These are phyloP conservation scores for Neocrepidodera transversa DNA, from an alignment of 2,888 invertebrate species.

Conservation along the genomic window DNA sequence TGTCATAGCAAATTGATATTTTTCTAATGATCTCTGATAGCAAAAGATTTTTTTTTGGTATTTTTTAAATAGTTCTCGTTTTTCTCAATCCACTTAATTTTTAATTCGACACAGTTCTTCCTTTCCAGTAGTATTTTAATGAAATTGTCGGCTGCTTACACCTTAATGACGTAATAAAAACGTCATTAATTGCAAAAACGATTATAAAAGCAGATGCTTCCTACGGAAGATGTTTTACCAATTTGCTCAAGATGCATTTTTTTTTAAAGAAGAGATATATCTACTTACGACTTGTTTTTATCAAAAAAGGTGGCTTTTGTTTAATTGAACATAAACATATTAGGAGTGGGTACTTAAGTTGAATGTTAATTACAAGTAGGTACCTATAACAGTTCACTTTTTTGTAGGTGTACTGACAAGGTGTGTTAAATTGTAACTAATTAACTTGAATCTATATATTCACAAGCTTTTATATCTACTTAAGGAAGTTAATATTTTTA, in stretches of 20 bases:
- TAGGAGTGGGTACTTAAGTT: background rate
- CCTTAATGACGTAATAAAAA: conserved; percentile 38
- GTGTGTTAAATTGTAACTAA: background rate
- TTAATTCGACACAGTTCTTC: conserved; percentile 5
- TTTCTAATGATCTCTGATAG: too few species aligned
- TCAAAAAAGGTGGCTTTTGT: background rate
- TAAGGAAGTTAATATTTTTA: too few species aligned
- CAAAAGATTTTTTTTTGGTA: too few species aligned
- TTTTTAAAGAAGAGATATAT: conserved; percentile 2
- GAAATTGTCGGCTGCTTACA: conserved; percentile 36
- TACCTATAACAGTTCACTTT: background rate
- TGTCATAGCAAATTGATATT: too few species aligned
- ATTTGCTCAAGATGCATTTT: conserved; percentile 3
- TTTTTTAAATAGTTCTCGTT: too few species aligned
- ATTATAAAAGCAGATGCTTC: conserved; percentile 15
- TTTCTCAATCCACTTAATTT: background rate
- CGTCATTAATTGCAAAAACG: conserved; percentile 14
- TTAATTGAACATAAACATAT: background rate
- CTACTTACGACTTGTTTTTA: conserved; percentile 4
- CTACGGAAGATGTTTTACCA: conserved; percentile 4
- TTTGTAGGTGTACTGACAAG: background rate
- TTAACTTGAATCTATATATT: too few species aligned
- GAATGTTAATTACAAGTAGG: background rate
- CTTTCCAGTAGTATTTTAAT: conserved; percentile 25
- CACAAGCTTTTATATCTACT: too few species aligned